Evolutionary conservation across 53 echinoderm and acorn worm species (phyloP).

Genomic region (Holothuria scabra): DNA sequence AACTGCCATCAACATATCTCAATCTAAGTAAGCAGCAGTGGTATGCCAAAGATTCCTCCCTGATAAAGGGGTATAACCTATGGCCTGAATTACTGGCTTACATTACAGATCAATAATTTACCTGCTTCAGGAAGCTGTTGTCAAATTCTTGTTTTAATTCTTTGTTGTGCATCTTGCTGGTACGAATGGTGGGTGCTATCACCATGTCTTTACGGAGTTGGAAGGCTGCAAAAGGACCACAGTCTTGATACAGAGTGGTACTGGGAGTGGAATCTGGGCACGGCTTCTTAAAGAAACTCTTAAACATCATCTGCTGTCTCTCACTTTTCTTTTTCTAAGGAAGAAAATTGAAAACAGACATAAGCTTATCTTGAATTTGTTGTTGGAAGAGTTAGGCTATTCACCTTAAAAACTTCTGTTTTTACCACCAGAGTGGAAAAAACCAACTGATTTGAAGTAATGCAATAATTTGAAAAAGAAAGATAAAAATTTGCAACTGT

Average conservation of each 20-base stretch:
- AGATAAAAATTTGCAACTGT: no score
- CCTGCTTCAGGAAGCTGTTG: slow-evolving; percentile 51
- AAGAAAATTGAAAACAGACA: not conserved
- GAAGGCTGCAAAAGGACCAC: slow-evolving; percentile 81
- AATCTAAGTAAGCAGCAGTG: no score
- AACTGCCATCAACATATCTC: no score
- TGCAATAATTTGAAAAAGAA: no score
- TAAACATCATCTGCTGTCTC: slow-evolving; percentile 81
- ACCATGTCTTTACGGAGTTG: slow-evolving; percentile 82
- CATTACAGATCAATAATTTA: not conserved
- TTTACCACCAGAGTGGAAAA: no score
- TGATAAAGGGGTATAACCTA: no score
- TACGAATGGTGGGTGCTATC: slow-evolving; percentile 73
- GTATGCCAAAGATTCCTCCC: no score
- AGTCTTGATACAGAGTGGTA: slow-evolving; percentile 51
- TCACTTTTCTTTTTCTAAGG: slow-evolving; percentile 67
- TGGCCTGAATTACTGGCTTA: no score
- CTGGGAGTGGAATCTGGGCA: slow-evolving; percentile 38
- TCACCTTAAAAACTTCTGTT: no score
- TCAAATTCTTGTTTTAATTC: slow-evolving; percentile 59
- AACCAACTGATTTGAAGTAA: no score
- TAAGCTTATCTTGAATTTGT: not conserved
- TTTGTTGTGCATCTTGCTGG: not conserved
- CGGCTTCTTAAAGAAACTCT: slow-evolving; percentile 88
- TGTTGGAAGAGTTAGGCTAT: not conserved